phyloP scores from a whole-genome alignment of 2,797 vertebrate species.

The Taeniopygia guttata region DNA sequence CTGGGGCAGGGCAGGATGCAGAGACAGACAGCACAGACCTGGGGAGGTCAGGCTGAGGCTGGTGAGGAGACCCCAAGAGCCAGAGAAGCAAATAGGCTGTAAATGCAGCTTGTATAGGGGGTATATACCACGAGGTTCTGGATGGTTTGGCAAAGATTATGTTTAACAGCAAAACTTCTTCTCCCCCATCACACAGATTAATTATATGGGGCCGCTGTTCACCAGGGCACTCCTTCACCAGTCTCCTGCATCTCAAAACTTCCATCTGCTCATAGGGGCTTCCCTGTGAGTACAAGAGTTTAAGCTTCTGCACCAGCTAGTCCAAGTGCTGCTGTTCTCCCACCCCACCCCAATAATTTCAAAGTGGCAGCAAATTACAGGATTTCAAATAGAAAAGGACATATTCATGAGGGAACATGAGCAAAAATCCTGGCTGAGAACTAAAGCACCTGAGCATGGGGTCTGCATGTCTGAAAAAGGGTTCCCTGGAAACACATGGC shows the following conservation, averaged over 20 bases:
- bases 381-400: not conserved
- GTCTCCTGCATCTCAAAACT: not conserved
- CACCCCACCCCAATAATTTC: not conserved
- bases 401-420: fast-evolving
- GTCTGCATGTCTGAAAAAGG: not conserved
- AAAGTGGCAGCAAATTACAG: not conserved
- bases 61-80: fast-evolving
- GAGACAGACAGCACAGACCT: fast-evolving
- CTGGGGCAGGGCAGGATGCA: not conserved
- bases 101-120: not conserved
- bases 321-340: not conserved
- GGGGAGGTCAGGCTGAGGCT: not conserved
- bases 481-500: not conserved
- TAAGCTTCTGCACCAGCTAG: not conserved
- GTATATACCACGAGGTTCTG: not conserved
- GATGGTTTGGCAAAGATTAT: not conserved
- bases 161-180: not conserved
- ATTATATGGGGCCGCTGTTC: not conserved
- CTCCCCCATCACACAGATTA: not conserved
- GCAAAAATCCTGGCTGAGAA: not conserved
- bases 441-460: not conserved
- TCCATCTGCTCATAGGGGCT: not conserved
- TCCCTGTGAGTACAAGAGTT: not conserved
- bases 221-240: not conserved
- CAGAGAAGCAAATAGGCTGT: not conserved